A percentile compares a stretch with the other conserved stretches of the same genome.
Evolutionary conservation across 1,140 invertebrate species (phyloP).

Genomic region (Plectrocnemia conspersa): DNA sequence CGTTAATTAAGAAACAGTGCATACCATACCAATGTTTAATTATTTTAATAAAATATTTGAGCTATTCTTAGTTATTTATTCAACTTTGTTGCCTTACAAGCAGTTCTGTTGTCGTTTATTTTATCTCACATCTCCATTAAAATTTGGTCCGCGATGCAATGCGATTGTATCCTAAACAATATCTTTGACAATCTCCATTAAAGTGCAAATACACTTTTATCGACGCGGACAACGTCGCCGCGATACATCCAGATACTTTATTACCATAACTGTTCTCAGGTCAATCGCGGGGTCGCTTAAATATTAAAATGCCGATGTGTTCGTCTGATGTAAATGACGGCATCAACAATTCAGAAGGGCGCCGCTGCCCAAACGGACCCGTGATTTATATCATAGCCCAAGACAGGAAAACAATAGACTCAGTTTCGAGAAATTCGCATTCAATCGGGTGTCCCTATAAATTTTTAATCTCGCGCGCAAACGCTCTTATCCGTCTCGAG

Average conservation of each 20-base stretch:
- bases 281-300: slow-evolving; percentile 5
- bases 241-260: background rate
- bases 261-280: background rate
- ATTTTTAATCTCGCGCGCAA: slow-evolving; percentile 21
- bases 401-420: slow-evolving; percentile 23
- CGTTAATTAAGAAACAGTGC: no score
- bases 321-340: slow-evolving; percentile 28
- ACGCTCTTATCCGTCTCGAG: background rate
- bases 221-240: background rate
- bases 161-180: no score
- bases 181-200: no score
- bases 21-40: no score
- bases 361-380: slow-evolving; percentile 5
- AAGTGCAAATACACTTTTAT: background rate
- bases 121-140: no score
- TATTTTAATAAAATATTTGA: no score
- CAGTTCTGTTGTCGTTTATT: no score
- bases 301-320: slow-evolving; percentile 22
- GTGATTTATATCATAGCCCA: slow-evolving; percentile 25
- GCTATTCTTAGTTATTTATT: no score
- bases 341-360: slow-evolving; percentile 26
- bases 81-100: no score
- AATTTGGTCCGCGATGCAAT: no score
- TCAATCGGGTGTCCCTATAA: slow-evolving; percentile 19
- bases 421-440: slow-evolving; percentile 26